Percentiles rank a stretch among this genome's conserved stretches.
Evolutionary conservation across 2,797 vertebrate species (phyloP).

Genomic region (Phylloscopus collybita): DNA sequence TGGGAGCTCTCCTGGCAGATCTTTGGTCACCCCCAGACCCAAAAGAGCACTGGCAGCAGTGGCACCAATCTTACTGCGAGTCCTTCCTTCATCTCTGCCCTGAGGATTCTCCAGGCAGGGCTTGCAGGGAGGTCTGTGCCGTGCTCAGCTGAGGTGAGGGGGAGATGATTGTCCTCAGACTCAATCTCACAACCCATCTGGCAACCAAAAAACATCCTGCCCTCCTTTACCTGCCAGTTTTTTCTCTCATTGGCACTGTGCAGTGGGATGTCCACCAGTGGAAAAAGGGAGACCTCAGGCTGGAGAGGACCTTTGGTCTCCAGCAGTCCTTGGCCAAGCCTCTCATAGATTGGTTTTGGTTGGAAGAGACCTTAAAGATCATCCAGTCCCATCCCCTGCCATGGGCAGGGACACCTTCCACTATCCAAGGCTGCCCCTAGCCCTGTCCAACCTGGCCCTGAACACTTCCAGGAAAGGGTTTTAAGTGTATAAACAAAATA

Average conservation of each 20-base stretch:
- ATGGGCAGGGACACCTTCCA: not conserved
- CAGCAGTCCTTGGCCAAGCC: not conserved
- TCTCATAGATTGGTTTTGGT: not conserved
- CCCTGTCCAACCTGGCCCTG: not conserved
- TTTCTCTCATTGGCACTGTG: not conserved
- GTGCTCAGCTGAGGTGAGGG: not conserved
- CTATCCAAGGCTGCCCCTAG: fast-evolving
- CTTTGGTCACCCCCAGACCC: not conserved
- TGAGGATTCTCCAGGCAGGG: not conserved
- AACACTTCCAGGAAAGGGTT: not conserved
- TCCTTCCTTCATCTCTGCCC: not conserved
- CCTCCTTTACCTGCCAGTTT: no score
- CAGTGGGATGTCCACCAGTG: not conserved
- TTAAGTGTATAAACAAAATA: fast-evolving
- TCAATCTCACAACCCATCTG: not conserved
- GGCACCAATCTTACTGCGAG: not conserved
- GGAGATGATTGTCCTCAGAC: not conserved
- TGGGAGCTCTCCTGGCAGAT: not conserved
- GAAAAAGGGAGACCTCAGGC: not conserved
- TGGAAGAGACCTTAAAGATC: not conserved
- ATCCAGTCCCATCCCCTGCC: fast-evolving
- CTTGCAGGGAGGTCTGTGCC: not conserved
- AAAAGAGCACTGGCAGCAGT: not conserved
- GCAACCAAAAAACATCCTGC: not conserved
- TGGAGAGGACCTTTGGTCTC: not conserved